Evolutionary conservation across 2,888 invertebrate genomes (phyloP), one percentile per base, ranked within the genome.

Genomic region (Oeneis ivallda): DNA sequence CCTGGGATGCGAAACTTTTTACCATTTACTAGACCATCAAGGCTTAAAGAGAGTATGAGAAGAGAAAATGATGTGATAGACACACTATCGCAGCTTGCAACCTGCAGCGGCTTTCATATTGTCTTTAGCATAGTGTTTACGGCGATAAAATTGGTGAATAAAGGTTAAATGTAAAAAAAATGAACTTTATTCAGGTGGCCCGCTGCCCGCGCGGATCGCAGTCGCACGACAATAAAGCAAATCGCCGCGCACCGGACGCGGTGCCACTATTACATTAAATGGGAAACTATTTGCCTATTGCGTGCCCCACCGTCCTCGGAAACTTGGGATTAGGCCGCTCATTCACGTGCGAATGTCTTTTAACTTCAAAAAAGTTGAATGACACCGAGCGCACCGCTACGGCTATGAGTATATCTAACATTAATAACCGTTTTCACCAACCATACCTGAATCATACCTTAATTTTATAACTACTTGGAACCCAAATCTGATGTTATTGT

Each of bases 241-340:
- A 79, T 73, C 70, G 72, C 79, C 79, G 86, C 84, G 84, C 87
- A 87, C 83, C 89, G 72, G 73, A 74, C 79, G 75, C 71, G 62
- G 57, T 78, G 80, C 79, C 83, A 80, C 86, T 79, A 86, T 86
- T 88, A 87, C 78, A 79, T 83, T 84, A 87, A 88, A 87, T 87
- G 87, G 88, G 87, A 84, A 85, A 87, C 82, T 77, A 77, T 84
- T 84, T 79, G 84, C 80, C 85, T 85, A 85, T 82, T 81, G 81
- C 74, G 67, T 71, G 76, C 76, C 84, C 85, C 84, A 79, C 75
- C 74, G 67, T 68, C 70, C 72, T 68, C 71, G 70, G 67, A 62
- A 67, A 67, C 64, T 65, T 68, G 26, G 62, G 65, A 45, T 62
- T 58, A 67, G 60, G 65, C 63, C 13, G 39, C 34, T 56, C 10